Conservation (phyloP, 2,113 vertebrate species). For the zebrafish (Danio rerio) region DNA sequence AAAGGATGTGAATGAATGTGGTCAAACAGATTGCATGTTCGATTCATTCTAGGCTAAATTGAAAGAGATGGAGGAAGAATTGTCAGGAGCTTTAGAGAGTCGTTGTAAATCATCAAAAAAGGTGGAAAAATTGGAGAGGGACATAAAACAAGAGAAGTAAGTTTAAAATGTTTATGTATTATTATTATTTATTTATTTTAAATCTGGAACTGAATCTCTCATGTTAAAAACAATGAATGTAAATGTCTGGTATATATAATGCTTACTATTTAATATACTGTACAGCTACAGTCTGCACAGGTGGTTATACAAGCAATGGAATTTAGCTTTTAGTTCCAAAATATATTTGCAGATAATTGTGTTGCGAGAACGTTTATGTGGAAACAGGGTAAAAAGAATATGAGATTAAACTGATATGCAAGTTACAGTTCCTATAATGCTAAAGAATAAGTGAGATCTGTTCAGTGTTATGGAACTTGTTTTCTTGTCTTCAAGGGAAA, state of each 20-base stretch:
- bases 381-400: not conserved
- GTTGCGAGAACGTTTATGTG: not conserved
- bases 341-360: not conserved
- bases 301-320: too few species aligned
- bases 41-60: conserved; percentile 75
- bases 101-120: conserved; percentile 72
- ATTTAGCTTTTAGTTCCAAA: too few species aligned
- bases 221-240: not conserved
- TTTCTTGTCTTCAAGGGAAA: conserved; percentile 70
- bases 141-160: conserved; percentile 77
- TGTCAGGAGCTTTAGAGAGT: conserved; percentile 76
- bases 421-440: not conserved
- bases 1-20: not conserved
- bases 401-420: too few species aligned
- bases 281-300: too few species aligned
- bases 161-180: conserved; percentile 34
- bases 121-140: conserved; percentile 75
- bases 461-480: not conserved
- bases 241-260: not conserved
- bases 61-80: conserved; percentile 74
- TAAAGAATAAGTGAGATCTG: not conserved
- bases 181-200: not conserved
- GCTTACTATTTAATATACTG: too few species aligned
- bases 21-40: not conserved
- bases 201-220: not conserved